Evolutionary conservation across 2,113 vertebrate species (phyloP).

Genomic region (Chunga burmeisteri): DNA sequence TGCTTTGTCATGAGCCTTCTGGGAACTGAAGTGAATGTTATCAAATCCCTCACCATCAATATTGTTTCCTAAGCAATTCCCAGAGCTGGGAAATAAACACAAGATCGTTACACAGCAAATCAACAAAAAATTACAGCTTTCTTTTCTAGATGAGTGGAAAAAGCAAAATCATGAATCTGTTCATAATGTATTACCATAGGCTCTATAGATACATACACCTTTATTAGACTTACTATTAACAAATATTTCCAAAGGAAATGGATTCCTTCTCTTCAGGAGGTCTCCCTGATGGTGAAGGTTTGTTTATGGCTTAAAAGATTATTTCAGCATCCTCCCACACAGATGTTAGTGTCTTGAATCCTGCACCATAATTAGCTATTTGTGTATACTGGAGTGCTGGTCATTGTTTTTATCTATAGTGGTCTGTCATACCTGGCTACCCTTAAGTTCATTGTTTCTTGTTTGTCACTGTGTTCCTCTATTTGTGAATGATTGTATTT

Average conservation of each 20-base stretch:
- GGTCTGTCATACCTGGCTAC: background rate
- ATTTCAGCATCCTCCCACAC: background rate
- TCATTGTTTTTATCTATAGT: background rate
- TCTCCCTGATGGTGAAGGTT: background rate
- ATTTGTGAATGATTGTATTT: background rate
- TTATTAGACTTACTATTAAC: background rate
- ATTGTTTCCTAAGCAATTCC: background rate
- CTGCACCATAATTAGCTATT: background rate
- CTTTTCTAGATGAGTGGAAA: background rate
- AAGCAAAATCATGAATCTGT: background rate
- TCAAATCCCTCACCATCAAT: background rate
- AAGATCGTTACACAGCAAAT: background rate
- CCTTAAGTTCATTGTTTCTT: background rate
- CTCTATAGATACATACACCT: background rate
- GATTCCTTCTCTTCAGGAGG: background rate
- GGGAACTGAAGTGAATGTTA: background rate
- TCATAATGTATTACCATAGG: background rate
- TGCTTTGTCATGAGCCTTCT: background rate
- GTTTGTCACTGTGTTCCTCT: background rate
- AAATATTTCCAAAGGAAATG: background rate
- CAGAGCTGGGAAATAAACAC: background rate
- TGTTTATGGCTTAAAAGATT: background rate
- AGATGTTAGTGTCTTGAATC: background rate
- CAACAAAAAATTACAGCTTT: background rate
- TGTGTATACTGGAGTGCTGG: fast-evolving